Evolutionary conservation across 2,888 invertebrate genomes (phyloP).

Genomic region (Campopleginae sp.): DNA sequence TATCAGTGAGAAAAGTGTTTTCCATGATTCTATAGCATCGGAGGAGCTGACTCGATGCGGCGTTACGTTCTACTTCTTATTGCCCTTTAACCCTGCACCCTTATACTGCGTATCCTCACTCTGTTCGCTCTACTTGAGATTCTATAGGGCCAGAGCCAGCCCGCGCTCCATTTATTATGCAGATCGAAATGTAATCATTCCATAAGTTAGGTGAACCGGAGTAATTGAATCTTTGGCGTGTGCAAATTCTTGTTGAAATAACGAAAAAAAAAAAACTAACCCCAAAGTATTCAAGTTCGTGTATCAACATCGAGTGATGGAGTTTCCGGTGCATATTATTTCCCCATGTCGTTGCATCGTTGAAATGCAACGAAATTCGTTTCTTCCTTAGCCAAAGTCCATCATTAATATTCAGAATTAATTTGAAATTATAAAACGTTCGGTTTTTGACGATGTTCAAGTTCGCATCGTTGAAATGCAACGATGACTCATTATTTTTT

Average conservation of each 20-base stretch:
- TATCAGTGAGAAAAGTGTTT: conserved; percentile 16
- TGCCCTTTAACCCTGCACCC: conserved; percentile 51
- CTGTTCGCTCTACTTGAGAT: conserved; percentile 34
- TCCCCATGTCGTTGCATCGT: too few relatives aligned
- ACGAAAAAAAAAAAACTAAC: neutral
- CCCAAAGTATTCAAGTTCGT: too few relatives aligned
- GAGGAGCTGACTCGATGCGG: neutral
- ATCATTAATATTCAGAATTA: too few relatives aligned
- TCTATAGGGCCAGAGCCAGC: conserved; percentile 6
- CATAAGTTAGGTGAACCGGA: neutral
- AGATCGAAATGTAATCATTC: neutral
- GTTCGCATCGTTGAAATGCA: too few relatives aligned
- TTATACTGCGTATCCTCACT: neutral
- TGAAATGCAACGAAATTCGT: too few relatives aligned
- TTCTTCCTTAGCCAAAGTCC: too few relatives aligned
- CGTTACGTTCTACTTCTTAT: conserved; percentile 50
- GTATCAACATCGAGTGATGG: too few relatives aligned
- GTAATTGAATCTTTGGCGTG: neutral
- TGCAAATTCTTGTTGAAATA: neutral
- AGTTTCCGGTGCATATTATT: too few relatives aligned
- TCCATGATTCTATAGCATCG: conserved; percentile 24
- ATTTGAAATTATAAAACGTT: too few relatives aligned
- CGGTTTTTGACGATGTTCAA: too few relatives aligned
- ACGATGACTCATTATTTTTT: too few relatives aligned
- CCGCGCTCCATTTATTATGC: conserved; percentile 25